These are phyloP conservation scores for Clavelina lepadiformis DNA, from an alignment of 23 tunicate species.

Conservation along the genomic window DNA sequence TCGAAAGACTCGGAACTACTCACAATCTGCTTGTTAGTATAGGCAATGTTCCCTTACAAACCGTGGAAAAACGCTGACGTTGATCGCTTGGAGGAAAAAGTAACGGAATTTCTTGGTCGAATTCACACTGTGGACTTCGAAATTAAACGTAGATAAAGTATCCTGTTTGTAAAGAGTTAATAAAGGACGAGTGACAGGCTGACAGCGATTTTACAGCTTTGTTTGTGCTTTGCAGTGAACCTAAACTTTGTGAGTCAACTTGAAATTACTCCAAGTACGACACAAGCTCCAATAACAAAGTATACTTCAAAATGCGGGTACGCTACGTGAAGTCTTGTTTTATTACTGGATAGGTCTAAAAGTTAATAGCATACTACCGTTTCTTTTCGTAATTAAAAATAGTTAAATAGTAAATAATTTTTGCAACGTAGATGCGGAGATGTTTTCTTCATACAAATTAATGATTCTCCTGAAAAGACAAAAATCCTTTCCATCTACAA, in stretches of 20 bases:
- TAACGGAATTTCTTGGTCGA: background rate
- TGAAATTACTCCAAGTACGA: constrained; percentile 25
- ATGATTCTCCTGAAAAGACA: background rate
- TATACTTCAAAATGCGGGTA: constrained; percentile 29
- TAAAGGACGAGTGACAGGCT: too few relatives aligned
- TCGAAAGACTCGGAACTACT: too few relatives aligned
- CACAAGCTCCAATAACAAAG: constrained; percentile 3
- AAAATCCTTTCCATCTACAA: constrained; percentile 7
- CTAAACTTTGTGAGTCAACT: background rate
- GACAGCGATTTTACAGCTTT: too few relatives aligned
- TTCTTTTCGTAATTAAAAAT: too few relatives aligned
- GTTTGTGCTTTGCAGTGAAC: constrained; percentile 8
- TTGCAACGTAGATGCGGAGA: constrained; percentile 38
- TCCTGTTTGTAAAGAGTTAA: background rate
- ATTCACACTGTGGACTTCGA: background rate
- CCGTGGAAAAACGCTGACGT: constrained; percentile 19
- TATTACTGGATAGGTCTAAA: too few relatives aligned
- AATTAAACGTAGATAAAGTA: background rate
- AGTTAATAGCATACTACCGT: background rate
- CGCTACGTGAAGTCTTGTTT: too few relatives aligned
- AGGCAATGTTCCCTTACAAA: constrained; percentile 48
- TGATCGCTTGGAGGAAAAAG: background rate
- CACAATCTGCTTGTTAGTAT: too few relatives aligned
- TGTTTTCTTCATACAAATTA: constrained; percentile 33
- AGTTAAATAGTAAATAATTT: too few relatives aligned